Conservation (phyloP, 2,113 vertebrate genomes). For the Amblyopsis rosae region DNA sequence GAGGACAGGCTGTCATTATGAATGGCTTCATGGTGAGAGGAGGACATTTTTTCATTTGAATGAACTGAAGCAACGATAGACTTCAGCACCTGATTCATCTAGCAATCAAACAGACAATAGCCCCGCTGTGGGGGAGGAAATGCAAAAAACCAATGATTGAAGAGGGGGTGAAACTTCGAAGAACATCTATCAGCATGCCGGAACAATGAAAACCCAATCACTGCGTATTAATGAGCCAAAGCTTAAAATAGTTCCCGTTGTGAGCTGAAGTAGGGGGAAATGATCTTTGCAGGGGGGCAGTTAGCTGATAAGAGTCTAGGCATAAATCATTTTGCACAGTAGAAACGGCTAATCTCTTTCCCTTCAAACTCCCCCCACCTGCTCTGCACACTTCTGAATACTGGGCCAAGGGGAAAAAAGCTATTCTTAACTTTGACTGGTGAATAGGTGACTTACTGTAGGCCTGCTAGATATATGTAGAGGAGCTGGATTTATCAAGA, state of each 20-base stretch:
- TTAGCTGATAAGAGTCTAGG: conserved; percentile 68
- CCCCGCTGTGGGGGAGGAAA: conserved; percentile 55
- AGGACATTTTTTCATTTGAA: conserved; percentile 61
- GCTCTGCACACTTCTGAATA: conserved; percentile 68
- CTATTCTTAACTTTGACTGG: conserved; percentile 63
- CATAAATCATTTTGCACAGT: conserved; percentile 71
- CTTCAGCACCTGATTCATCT: conserved; percentile 66
- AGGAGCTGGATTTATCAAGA: conserved; percentile 31
- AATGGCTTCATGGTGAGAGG: conserved; percentile 56
- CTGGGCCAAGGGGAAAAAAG: conserved; percentile 46
- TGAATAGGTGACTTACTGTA: conserved; percentile 59
- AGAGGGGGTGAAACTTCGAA: conserved; percentile 67
- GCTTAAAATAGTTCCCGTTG: conserved; percentile 76
- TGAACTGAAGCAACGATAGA: conserved; percentile 62
- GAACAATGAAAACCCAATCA: conserved; percentile 76
- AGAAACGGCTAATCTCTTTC: conserved; percentile 69
- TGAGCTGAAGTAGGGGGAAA: conserved; percentile 74
- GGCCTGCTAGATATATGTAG: conserved; percentile 28
- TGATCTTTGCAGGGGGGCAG: conserved; percentile 64
- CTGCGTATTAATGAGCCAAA: conserved; percentile 73
- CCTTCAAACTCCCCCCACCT: conserved; percentile 64
- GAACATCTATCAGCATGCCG: conserved; percentile 71
- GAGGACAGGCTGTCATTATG: conserved; percentile 56
- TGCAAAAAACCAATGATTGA: conserved; percentile 59
- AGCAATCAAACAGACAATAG: conserved; percentile 62